These are phyloP conservation scores for Glaucopsyche alexis DNA, from an alignment of 2,888 invertebrate genomes.

Conservation along the genomic window DNA sequence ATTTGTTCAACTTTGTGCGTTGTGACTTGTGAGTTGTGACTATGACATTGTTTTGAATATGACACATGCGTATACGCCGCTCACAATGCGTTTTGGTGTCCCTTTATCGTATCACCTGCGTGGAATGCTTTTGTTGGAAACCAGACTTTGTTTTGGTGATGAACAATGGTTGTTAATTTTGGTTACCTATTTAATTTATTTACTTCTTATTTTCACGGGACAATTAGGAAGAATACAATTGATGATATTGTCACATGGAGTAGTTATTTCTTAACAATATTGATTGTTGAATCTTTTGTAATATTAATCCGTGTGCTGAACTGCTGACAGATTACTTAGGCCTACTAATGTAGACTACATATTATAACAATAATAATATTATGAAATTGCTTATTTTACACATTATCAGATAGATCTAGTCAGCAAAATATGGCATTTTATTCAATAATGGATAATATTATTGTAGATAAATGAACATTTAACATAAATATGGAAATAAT, in stretches of 20 bases:
- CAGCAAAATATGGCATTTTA: neutral
- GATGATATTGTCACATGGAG: neutral
- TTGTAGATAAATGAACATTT: neutral
- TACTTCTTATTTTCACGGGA: neutral
- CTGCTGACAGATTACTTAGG: neutral
- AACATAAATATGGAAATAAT: neutral
- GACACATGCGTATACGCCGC: conserved; percentile 13
- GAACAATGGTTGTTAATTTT: neutral
- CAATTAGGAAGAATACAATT: neutral
- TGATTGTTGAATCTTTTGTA: neutral
- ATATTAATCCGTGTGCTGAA: neutral
- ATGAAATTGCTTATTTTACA: neutral
- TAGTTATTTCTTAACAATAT: neutral
- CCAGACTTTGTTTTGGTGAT: conserved; percentile 7
- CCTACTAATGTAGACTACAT: neutral
- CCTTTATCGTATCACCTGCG: conserved; percentile 20
- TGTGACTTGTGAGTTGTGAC: neutral
- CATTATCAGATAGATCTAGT: neutral
- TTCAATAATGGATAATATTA: neutral
- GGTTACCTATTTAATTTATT: neutral
- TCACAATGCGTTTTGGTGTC: conserved; percentile 23
- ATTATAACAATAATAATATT: neutral
- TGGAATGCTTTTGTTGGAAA: conserved; percentile 25
- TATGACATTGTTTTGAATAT: neutral
- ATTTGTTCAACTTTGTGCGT: neutral